These are phyloP conservation scores for Microctonus brassicae DNA, from an alignment of 2,888 invertebrate species.

Conservation along the genomic window DNA sequence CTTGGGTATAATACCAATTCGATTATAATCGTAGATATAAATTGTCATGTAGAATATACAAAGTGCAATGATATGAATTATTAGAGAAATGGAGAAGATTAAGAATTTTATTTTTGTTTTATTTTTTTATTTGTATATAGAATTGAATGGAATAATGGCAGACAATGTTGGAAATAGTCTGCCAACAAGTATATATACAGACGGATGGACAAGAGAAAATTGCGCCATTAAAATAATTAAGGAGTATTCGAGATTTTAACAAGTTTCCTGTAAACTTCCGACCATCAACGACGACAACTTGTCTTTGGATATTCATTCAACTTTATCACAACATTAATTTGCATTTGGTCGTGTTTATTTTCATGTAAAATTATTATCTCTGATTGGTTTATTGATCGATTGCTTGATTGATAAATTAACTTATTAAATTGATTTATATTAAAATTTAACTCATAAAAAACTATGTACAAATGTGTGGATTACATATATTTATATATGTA, in stretches of 20 bases:
- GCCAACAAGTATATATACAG: conserved; percentile 34
- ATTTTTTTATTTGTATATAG: background rate
- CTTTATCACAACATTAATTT: background rate
- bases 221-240: conserved; percentile 61
- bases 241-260: conserved; percentile 44
- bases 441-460: background rate
- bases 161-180: conserved; percentile 39
- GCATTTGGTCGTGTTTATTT: background rate
- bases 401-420: background rate
- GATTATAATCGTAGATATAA: background rate
- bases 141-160: conserved; percentile 50
- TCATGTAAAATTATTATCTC: background rate
- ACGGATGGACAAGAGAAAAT: conserved; percentile 51
- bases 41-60: background rate
- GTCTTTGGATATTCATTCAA: background rate
- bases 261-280: conserved; percentile 33
- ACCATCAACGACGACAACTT: conserved; percentile 1
- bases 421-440: background rate
- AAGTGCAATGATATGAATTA: background rate
- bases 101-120: background rate
- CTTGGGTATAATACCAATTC: background rate
- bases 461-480: too few species aligned
- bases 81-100: background rate
- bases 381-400: too few species aligned
- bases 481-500: too few species aligned